Percentiles rank a stretch among this genome's conserved stretches.
These are phyloP conservation scores for Melitaea cinxia DNA, from an alignment of 1,140 invertebrate genomes.

Conservation along the genomic window DNA sequence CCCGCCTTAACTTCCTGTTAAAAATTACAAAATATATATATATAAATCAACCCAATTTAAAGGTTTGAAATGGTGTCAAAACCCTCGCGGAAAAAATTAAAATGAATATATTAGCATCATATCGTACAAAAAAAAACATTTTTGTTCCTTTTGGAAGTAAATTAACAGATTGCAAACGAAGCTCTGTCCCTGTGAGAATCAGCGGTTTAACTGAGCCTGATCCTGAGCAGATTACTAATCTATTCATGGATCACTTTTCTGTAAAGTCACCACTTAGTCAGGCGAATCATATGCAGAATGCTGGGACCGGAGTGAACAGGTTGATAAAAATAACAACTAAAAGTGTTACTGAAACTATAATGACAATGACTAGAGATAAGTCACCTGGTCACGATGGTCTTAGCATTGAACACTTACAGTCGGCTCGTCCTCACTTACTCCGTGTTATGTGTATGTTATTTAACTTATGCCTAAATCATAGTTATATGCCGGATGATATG, in stretches of 20 bases:
- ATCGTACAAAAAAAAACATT: constrained; percentile 26
- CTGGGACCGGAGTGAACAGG: background rate
- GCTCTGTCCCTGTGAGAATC: constrained; percentile 16
- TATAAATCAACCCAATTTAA: too few relatives aligned
- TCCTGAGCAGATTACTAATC: constrained; percentile 27
- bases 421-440: constrained; percentile 11
- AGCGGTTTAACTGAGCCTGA: constrained; percentile 17
- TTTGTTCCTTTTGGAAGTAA: constrained; percentile 28
- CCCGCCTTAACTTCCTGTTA: constrained; percentile 62
- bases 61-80: background rate
- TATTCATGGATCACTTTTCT: constrained; percentile 20
- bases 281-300: constrained; percentile 9
- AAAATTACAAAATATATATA: too few relatives aligned
- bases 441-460: constrained; percentile 17
- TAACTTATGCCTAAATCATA: background rate
- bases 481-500: constrained; percentile 19
- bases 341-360: constrained; percentile 17
- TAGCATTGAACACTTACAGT: constrained; percentile 19
- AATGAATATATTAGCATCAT: background rate
- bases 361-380: constrained; percentile 27
- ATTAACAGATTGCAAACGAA: constrained; percentile 18
- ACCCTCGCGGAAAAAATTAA: background rate
- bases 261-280: constrained; percentile 28
- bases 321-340: constrained; percentile 16
- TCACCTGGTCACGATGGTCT: background rate